Conservation (phyloP, 1,140 invertebrate genomes). For the Dreissena rostriformis region DNA sequence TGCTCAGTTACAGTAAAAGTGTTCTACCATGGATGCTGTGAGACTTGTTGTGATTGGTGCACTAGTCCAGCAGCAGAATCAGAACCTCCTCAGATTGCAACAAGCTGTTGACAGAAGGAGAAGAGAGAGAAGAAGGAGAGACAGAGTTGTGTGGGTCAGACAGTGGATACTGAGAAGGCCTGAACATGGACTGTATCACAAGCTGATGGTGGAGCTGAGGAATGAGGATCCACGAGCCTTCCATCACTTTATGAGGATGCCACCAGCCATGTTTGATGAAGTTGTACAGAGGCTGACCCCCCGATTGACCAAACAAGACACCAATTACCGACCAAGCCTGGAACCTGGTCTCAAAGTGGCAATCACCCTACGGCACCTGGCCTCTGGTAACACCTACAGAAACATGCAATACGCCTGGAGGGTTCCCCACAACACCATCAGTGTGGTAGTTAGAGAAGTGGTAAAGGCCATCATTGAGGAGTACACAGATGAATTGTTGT, state of each 20-base stretch:
- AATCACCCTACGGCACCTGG: slow-evolving; percentile 42
- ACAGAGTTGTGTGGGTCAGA: slow-evolving; percentile 46
- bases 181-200: slow-evolving; percentile 31
- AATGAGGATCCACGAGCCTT: slow-evolving; percentile 54
- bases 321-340: slow-evolving; percentile 27
- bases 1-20: slow-evolving; percentile 47
- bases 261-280: slow-evolving; percentile 57
- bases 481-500: slow-evolving; percentile 49
- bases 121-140: slow-evolving; percentile 43
- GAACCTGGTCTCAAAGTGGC: slow-evolving; percentile 57
- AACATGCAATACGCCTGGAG: slow-evolving; percentile 27
- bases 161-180: slow-evolving; percentile 18
- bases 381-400: slow-evolving; percentile 34
- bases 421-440: slow-evolving; percentile 60
- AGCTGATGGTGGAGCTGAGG: slow-evolving; percentile 47
- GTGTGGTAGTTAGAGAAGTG: slow-evolving; percentile 42
- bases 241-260: slow-evolving; percentile 59
- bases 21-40: slow-evolving; percentile 32
- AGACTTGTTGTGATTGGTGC: not conserved
- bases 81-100: slow-evolving; percentile 44
- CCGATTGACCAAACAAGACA: slow-evolving; percentile 47
- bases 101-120: slow-evolving; percentile 29
- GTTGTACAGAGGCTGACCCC: slow-evolving; percentile 38
- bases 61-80: slow-evolving; percentile 3
- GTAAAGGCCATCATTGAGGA: slow-evolving; percentile 53